Evolutionary conservation across 2,888 invertebrate species (phyloP), one percentile per base, ranked within the genome.

Genomic region (Harpagoxenus sublaevis): DNA sequence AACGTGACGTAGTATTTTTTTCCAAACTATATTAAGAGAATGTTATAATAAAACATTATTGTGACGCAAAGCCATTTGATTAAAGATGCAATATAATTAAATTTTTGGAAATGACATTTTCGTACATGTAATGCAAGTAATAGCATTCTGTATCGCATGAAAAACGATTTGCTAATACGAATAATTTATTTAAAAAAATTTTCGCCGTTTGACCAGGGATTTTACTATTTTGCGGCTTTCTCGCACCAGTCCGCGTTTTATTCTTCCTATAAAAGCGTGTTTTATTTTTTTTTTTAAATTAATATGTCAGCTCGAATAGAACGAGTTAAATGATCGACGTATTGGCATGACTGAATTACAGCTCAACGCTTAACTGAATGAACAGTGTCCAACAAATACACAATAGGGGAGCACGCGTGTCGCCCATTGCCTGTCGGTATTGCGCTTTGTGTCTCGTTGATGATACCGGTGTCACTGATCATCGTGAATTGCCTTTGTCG

Each of bases 401-500:
- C 74, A 84, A 75, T 71, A 55, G 63, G 79, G 60, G 48, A 51
- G 77, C 62, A 85, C 71, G 79, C 48, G 42, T 60, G 79, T 66
- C 60, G 71, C 66, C 28, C 42, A 75, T 77, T 82, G 82, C 73
- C 48, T 28, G 53, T 75, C 75, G 62, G 42, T 57, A 70, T 84
- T 70, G 84, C 71, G 53, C 70, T 70, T 74, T 81, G 70, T 73
- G 31, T 48, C 78, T 57, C 70, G 83, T 92, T 90, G 91, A 92
- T 88, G 89, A 81, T 84, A 88, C 87, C 86, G 90, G 74, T 89
- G 79, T 88, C 70, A 78, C 77, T 85, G 85, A 70, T 88, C 68
- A 90, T 89, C 87, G 86, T 87, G 83, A 84, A 86, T 89, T 83
- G 84, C 88, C 78, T 77, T 77, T 81, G 66, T 86, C 83, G 88